These are phyloP conservation scores for Sigmodon hispidus DNA, from an alignment of 2,113 vertebrate genomes.

Conservation along the genomic window DNA sequence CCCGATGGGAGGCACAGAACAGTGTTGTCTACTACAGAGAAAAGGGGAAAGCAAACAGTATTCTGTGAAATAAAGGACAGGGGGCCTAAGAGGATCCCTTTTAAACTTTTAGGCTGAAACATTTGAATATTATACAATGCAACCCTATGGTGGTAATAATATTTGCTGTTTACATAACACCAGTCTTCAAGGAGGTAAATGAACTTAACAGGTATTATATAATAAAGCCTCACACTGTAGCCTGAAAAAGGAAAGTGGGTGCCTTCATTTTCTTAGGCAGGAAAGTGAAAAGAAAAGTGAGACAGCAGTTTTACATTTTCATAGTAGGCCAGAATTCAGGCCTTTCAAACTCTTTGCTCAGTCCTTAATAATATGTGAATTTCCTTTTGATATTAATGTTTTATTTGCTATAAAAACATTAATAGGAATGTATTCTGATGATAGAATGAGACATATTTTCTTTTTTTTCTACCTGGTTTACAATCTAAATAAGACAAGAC, in stretches of 20 bases:
- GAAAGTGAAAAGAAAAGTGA: slow-evolving; percentile 33
- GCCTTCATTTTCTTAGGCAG: slow-evolving; percentile 44
- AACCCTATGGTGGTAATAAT: slow-evolving; percentile 38
- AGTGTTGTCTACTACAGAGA: background rate
- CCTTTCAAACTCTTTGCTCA: background rate
- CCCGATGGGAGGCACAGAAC: background rate
- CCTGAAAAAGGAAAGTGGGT: background rate
- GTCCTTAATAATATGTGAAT: slow-evolving; percentile 50
- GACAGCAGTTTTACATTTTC: slow-evolving; percentile 17
- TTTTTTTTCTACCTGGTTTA: background rate
- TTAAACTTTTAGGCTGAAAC: background rate
- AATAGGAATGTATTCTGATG: background rate
- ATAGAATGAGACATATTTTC: background rate
- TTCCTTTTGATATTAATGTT: slow-evolving; percentile 65
- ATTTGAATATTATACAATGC: background rate
- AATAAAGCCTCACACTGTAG: slow-evolving; percentile 49
- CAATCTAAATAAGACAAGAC: slow-evolving; percentile 70
- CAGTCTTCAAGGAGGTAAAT: slow-evolving; percentile 50
- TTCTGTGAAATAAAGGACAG: background rate
- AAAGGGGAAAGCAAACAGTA: background rate
- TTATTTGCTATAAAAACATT: slow-evolving; percentile 58
- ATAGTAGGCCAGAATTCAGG: background rate
- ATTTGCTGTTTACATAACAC: slow-evolving; percentile 74
- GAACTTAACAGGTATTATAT: slow-evolving; percentile 57
- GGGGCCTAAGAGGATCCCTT: background rate